A percentile compares a stretch with the other conserved stretches of the same genome.
Evolutionary conservation across 2,797 vertebrate genomes (phyloP).

Genomic region (Myripristis murdjan): DNA sequence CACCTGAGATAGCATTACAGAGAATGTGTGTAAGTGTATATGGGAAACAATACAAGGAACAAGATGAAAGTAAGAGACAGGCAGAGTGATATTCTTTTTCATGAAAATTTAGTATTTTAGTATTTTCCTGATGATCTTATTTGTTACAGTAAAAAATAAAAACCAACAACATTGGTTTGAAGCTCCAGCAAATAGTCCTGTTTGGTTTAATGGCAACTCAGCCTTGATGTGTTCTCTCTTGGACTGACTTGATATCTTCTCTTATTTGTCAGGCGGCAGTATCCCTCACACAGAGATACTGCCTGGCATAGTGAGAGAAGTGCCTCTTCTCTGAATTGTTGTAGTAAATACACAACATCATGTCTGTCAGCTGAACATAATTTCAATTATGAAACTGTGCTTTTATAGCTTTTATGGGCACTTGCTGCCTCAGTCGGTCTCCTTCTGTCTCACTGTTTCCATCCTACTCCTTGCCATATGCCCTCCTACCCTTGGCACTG

Average conservation of each 20-base stretch:
- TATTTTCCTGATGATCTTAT: too few species aligned
- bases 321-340: slow-evolving; percentile 17
- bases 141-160: too few species aligned
- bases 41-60: background rate
- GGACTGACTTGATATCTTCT: background rate
- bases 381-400: slow-evolving; percentile 16
- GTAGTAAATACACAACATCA: slow-evolving; percentile 20
- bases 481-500: background rate
- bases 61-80: background rate
- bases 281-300: background rate
- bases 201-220: too few species aligned
- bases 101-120: too few species aligned
- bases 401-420: slow-evolving; percentile 26
- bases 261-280: background rate
- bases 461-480: background rate
- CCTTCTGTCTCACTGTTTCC: background rate
- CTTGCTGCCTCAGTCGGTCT: background rate
- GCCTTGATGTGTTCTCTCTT: background rate
- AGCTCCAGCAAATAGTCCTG: too few species aligned
- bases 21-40: background rate
- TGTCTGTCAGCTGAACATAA: slow-evolving; percentile 25
- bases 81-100: background rate
- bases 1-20: background rate
- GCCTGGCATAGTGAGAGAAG: background rate
- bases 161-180: too few species aligned